Percentiles rank a stretch among this genome's conserved stretches.
Conservation (phyloP, 2,888 invertebrate genomes). For the Amphipoea oculea region DNA sequence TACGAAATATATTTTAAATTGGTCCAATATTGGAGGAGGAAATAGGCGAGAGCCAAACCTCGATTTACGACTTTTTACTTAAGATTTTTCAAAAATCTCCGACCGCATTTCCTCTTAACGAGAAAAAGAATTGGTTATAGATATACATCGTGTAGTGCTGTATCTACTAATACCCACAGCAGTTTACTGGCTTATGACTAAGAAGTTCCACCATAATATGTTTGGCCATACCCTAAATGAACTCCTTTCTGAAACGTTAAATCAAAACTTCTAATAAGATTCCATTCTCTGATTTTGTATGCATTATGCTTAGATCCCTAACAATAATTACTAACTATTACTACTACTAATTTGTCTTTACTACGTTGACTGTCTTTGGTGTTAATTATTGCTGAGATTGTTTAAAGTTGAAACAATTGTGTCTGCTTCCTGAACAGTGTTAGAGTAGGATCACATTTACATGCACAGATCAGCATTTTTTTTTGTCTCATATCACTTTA, state of each 20-base stretch:
- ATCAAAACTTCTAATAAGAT: background rate
- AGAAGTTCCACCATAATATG: background rate
- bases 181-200: background rate
- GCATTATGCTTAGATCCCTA: background rate
- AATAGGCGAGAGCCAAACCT: no score
- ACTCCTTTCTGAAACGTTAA: background rate
- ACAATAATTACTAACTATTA: background rate
- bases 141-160: background rate
- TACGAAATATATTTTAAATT: no score
- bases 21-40: no score
- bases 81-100: no score
- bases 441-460: background rate
- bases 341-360: background rate
- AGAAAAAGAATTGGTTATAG: background rate
- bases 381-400: background rate
- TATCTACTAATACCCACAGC: background rate
- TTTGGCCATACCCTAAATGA: background rate
- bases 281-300: background rate
- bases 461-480: conserved; percentile 2
- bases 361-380: background rate
- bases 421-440: background rate
- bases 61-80: no score
- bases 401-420: background rate
- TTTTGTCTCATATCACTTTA: background rate
- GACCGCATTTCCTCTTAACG: no score